Evolutionary conservation across 2,888 invertebrate species (phyloP).

Genomic region (Polyploca ridens): DNA sequence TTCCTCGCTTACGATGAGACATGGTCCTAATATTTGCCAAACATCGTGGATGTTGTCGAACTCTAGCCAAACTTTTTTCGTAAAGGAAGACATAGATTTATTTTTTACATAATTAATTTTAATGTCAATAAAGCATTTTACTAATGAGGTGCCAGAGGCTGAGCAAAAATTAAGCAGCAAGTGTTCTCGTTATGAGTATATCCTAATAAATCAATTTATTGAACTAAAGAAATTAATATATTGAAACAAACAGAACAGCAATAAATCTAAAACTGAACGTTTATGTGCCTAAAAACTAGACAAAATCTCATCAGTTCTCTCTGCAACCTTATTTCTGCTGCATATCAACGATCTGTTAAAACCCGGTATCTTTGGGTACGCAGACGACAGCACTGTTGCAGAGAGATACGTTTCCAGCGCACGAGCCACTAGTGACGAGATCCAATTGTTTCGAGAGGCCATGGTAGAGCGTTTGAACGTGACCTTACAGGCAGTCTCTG

Average conservation of each 20-base stretch:
- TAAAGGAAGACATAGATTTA: constrained; percentile 1
- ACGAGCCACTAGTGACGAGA: too few relatives aligned
- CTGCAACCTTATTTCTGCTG: too few relatives aligned
- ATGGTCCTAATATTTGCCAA: not conserved
- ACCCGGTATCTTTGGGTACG: too few relatives aligned
- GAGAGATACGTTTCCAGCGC: too few relatives aligned
- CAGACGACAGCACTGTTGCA: too few relatives aligned
- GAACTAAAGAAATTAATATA: not conserved
- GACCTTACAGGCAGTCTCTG: too few relatives aligned
- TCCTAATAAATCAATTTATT: constrained; percentile 1
- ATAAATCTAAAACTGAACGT: not conserved
- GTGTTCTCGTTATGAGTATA: not conserved
- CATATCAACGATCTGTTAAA: too few relatives aligned
- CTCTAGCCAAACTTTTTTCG: constrained; percentile 7
- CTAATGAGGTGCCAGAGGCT: constrained; percentile 5
- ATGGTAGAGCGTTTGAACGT: too few relatives aligned
- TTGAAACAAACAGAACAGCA: not conserved
- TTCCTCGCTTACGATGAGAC: not conserved
- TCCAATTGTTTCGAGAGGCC: too few relatives aligned
- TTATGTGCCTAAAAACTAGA: too few relatives aligned
- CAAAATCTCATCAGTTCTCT: too few relatives aligned
- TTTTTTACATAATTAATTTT: constrained; percentile 4
- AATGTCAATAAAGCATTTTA: not conserved
- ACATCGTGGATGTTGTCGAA: constrained; percentile 2
- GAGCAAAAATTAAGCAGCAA: not conserved